Evolutionary conservation across 1,140 invertebrate species (phyloP).

Genomic region (Melanaphis sacchari): DNA sequence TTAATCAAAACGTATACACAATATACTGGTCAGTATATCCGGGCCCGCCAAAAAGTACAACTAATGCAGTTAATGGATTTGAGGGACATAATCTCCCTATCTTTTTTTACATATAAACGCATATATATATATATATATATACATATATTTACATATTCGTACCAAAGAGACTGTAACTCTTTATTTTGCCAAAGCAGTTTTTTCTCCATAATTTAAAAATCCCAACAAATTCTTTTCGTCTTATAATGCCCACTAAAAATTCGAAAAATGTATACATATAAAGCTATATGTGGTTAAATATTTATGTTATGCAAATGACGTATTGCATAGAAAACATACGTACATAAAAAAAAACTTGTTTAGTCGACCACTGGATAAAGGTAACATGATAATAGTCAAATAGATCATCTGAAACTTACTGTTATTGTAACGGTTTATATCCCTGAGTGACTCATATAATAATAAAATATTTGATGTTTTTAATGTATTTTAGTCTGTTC

Average conservation of each 20-base stretch:
- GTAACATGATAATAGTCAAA: background rate
- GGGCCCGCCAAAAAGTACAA: background rate
- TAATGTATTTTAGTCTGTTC: background rate
- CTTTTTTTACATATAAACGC: background rate
- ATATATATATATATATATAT: background rate
- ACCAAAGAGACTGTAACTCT: background rate
- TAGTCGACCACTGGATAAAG: background rate
- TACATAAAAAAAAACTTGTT: background rate
- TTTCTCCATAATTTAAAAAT: background rate
- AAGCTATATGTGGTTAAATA: background rate
- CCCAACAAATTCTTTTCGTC: background rate
- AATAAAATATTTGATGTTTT: background rate
- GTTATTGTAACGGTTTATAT: background rate
- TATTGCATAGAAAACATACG: background rate
- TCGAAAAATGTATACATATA: background rate
- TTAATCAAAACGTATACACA: conserved; percentile 35
- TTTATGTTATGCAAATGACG: background rate
- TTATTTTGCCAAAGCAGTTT: background rate
- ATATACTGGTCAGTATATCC: background rate
- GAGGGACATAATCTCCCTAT: background rate
- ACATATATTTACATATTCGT: background rate
- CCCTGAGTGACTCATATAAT: background rate
- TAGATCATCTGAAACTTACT: background rate
- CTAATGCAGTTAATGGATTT: conserved; percentile 53
- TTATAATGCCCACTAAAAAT: background rate